These are phyloP conservation scores for Eupithecia exiguata DNA, from an alignment of 2,888 invertebrate species.

Conservation along the genomic window DNA sequence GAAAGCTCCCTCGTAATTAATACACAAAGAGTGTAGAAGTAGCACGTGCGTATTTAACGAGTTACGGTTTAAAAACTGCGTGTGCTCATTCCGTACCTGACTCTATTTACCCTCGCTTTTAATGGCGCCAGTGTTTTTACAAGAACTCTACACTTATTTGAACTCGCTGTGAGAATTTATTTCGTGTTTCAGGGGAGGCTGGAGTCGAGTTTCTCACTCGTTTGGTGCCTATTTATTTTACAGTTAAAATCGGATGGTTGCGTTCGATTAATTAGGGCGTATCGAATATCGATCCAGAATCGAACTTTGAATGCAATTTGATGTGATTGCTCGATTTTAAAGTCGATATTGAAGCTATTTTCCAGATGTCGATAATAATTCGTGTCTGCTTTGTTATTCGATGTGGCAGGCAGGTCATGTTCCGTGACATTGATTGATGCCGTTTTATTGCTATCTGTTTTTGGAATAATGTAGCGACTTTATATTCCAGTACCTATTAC, in stretches of 20 bases:
- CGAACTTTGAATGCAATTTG: slow-evolving; percentile 24
- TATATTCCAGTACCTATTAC: neutral
- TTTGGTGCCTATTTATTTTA: slow-evolving; percentile 21
- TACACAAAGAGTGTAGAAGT: slow-evolving; percentile 53
- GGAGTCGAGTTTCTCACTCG: slow-evolving; percentile 6
- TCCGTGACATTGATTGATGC: slow-evolving; percentile 61
- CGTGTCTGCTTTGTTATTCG: slow-evolving; percentile 42
- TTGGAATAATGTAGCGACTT: slow-evolving; percentile 12
- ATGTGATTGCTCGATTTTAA: slow-evolving; percentile 30
- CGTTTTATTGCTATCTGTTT: slow-evolving; percentile 38
- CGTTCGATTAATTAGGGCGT: slow-evolving; percentile 33
- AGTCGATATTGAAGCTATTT: slow-evolving; percentile 25
- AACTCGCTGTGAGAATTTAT: slow-evolving; percentile 46
- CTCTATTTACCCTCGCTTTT: slow-evolving; percentile 40
- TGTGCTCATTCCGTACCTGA: slow-evolving; percentile 38
- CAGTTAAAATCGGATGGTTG: slow-evolving; percentile 30
- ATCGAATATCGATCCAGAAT: slow-evolving; percentile 28
- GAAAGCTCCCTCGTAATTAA: slow-evolving; percentile 50
- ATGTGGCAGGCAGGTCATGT: slow-evolving; percentile 55
- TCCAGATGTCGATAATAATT: slow-evolving; percentile 39
- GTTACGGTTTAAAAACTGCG: slow-evolving; percentile 45
- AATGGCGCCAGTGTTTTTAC: slow-evolving; percentile 40
- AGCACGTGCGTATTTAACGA: slow-evolving; percentile 48
- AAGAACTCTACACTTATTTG: slow-evolving; percentile 46
- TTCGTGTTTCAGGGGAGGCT: slow-evolving; percentile 5